Percentiles rank a stretch among this genome's conserved stretches.
Conservation (phyloP, 2,797 vertebrate species). For the Muraenolepis orangiensis region DNA sequence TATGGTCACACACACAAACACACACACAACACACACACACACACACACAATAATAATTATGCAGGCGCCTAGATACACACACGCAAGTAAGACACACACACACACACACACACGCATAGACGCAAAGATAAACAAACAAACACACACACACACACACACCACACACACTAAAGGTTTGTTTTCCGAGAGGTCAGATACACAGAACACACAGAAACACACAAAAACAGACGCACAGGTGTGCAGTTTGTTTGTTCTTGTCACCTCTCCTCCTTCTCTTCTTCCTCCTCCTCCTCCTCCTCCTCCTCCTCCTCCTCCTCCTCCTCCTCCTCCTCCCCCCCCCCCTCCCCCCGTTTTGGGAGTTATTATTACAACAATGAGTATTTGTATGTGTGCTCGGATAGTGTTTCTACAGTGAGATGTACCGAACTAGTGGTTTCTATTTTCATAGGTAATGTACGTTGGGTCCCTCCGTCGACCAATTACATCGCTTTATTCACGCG, state of each 20-base stretch:
- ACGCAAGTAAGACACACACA: too few relatives aligned
- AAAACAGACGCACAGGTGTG: conserved; percentile 12
- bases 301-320: too few relatives aligned
- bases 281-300: too few relatives aligned
- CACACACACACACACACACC: conserved; percentile 2
- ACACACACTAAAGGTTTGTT: neutral
- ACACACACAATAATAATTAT: neutral
- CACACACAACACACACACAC: neutral
- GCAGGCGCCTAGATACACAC: neutral
- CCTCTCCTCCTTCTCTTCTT: neutral
- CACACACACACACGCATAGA: conserved; percentile 1
- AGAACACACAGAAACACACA: conserved; percentile 9
- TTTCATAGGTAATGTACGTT: conserved; percentile 60
- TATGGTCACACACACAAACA: neutral
- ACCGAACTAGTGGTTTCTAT: conserved; percentile 67
- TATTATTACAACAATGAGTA: conserved; percentile 22
- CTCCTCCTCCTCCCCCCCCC: too few relatives aligned
- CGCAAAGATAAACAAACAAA: conserved; percentile 15
- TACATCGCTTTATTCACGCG: neutral
- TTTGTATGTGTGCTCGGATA: conserved; percentile 59
- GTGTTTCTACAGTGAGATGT: conserved; percentile 62
- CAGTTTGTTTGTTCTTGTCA: conserved; percentile 33
- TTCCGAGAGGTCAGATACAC: too few relatives aligned
- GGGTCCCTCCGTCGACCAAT: neutral
- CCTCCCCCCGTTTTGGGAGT: neutral